Base-by-base conservation (phyloP, 2,888 invertebrate species). In the Callinectes sapidus region DNA sequence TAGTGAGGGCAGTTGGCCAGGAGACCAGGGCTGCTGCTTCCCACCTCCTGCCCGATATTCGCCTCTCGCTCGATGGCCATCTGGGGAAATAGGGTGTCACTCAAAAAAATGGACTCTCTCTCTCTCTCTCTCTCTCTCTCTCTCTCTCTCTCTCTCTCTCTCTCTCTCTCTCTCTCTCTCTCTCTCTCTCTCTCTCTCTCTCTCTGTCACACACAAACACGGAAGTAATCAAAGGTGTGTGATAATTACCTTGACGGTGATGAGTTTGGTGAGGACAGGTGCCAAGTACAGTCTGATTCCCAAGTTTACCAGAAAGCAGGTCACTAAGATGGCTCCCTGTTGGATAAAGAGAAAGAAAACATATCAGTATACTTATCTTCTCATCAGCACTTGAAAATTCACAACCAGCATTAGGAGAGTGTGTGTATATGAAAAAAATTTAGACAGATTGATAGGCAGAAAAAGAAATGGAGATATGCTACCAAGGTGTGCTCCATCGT, bases 1-100 rank as follows among this genome's bases (percentile, higher is more conserved):
- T 98, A 98, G 95, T 97, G 97, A 0, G 98, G 97, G 95, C 98
- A 98, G 95, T 97, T 97, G 32, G 97, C 96, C 48, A 98, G 96
- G 8, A 85, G 61, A 96, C 91, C 98, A 54, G 97, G 96, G 86
- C 97, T 96, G 95, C 97, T 96, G 95, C 96, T 96, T 86, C 98
- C 98, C 93, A 98, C 96, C 96, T 98, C 98, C 95, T 97, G 97
- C 0, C 98, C 98, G 90, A 97, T 97, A 42, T 98, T 98, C 5
- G 97, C 97, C 0, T 97, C 97, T 90, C 96, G 97, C 91, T 94
- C 93, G 23, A 94, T 94, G 55, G 93, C 94, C 61, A 94, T 91
- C 94, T 94, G 93, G 13, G 1, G 16, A 66, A 55, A 35, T 35
- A 16, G n/a, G 35, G 5, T 18, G 23, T 71, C 71, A 90, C n/a